phyloP scores from a whole-genome alignment of 2,797 vertebrate species.

The Tenualosa ilisha region DNA sequence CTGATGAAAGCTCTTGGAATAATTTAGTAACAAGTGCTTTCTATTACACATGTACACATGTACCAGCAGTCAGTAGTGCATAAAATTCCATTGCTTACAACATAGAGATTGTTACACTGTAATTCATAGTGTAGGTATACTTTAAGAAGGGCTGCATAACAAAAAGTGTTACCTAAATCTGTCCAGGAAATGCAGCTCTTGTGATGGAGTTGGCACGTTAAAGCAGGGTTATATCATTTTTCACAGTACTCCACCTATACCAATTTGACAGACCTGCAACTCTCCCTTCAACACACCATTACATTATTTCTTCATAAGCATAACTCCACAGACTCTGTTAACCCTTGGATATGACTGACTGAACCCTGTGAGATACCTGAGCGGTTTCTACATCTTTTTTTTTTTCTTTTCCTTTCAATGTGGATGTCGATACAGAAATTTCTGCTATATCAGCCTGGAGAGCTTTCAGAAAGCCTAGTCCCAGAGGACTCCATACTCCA shows the following conservation, averaged over 20 bases:
- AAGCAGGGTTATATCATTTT: not conserved
- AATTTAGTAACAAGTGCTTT: no score
- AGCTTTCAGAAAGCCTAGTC: not conserved
- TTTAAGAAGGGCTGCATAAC: no score
- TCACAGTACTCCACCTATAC: not conserved
- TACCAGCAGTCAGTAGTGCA: no score
- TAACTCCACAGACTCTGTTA: no score
- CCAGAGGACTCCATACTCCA: not conserved
- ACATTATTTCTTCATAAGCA: not conserved
- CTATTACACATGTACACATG: no score
- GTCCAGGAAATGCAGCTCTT: not conserved
- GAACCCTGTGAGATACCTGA: not conserved
- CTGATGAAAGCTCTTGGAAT: no score
- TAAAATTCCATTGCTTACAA: no score
- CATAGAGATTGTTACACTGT: no score
- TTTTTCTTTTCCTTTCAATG: not conserved
- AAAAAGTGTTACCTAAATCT: no score
- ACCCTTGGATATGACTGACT: not conserved
- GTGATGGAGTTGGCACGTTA: not conserved
- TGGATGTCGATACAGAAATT: not conserved
- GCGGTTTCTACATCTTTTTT: not conserved
- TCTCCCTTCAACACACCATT: not conserved
- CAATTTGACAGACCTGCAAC: not conserved
- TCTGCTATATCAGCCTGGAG: not conserved
- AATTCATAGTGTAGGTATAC: no score